Base-by-base conservation (phyloP, 2,797 vertebrate species). In the Microctenopoma lineatum region DNA sequence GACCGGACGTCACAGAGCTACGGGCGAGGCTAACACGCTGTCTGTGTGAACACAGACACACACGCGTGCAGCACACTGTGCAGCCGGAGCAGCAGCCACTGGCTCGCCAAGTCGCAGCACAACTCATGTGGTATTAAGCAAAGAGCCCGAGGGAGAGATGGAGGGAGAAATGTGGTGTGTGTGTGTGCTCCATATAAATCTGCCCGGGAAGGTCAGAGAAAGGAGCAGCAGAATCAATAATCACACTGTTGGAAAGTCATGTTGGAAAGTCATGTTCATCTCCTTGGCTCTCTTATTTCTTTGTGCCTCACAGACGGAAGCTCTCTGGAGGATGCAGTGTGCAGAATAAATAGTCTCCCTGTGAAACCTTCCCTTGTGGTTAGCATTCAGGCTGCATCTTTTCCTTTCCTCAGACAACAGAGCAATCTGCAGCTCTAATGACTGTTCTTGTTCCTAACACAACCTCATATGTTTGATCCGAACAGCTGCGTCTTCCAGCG, bases 181-280 rank as follows among this genome's bases (percentile, higher is more conserved):
- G 73, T 32, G 70, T 68, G 73, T 72, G 73, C 42, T 59, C 64
- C 55, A 80, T 70, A 63, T 77, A 71, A 78, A 80, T 75, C 32
- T 77, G 80, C 15, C 18, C 25, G 50, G 46, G 79, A 67, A 76
- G 78, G 75, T 32, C 75, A 66, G 11, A 51, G 41, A 68, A 46
- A 58, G 34, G 63, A 77, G 66, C 74, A 80, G 47, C 72, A 41
- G 61, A 75, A 87, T 84, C 75, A 39, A 82, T 89, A 79, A 71
- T 60, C 70, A 45, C 58, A 36, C 65, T 18, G 47, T 68, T 66
- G 76, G 47, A 75, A 60, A 72, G 71, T 46, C 52, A 53, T 13
- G 51, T 59, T 55, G 27, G 27, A 75, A 60, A 72, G 71, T 46
- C 52, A 53, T 13, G 51, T 59, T 56, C 58, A 15, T 66, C 53